Conservation (phyloP, 1,140 invertebrate species). For the Bombyx mori region ASM3026992v2 NC_085115.1:10346001-10346500, state of each 20-base stretch:
- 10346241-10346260: not conserved
- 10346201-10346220: not conserved
- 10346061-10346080: conserved; percentile 32
- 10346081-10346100: conserved; percentile 30
- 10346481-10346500: too few species aligned
- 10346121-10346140: not conserved
- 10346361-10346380: not conserved
- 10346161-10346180: not conserved
- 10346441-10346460: too few species aligned
- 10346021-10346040: conserved; percentile 21
- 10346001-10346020: conserved; percentile 16
- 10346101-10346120: conserved; percentile 32
- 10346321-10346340: not conserved
- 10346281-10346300: too few species aligned
- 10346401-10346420: not conserved
- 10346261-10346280: not conserved
- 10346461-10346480: too few species aligned
- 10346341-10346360: not conserved
- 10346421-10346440: too few species aligned
- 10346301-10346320: not conserved
- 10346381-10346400: not conserved
- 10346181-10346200: not conserved
- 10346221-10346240: not conserved
- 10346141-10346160: not conserved
- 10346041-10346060: conserved; percentile 28